phyloP scores from a whole-genome alignment of 1,140 invertebrate species.

The Anoplolepis gracilipes region DNA sequence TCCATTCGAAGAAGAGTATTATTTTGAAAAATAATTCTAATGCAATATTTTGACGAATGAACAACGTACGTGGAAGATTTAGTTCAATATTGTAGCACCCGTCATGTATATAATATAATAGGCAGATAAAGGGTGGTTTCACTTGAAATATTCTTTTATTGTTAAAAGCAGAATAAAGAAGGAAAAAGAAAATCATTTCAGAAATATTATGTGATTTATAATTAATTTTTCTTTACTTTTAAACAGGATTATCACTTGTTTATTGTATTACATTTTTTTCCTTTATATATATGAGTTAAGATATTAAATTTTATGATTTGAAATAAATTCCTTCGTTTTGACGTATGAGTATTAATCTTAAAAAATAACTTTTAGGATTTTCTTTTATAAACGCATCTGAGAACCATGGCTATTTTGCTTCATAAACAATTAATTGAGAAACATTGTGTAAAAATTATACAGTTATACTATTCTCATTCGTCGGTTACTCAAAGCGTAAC shows the following conservation, averaged over 20 bases:
- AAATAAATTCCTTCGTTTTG: neutral
- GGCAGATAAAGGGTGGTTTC: neutral
- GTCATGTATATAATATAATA: slow-evolving; percentile 29
- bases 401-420: neutral
- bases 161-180: neutral
- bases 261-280: neutral
- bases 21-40: neutral
- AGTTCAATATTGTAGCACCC: neutral
- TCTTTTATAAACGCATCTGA: neutral
- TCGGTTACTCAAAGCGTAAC: slow-evolving; percentile 26
- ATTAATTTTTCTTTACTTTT: neutral
- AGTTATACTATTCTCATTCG: neutral
- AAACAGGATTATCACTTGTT: neutral
- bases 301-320: neutral
- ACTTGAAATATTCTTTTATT: neutral
- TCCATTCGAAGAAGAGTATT: neutral
- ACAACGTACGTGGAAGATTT: neutral
- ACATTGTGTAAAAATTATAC: slow-evolving; percentile 2
- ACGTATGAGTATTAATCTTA: no score
- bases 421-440: slow-evolving; percentile 13
- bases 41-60: neutral
- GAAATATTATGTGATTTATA: neutral
- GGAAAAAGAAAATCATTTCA: neutral
- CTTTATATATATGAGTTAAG: neutral
- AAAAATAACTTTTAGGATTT: neutral